These are phyloP conservation scores for Eremophila alpestris DNA, from an alignment of 2,797 vertebrate species.

Conservation along the genomic window DNA sequence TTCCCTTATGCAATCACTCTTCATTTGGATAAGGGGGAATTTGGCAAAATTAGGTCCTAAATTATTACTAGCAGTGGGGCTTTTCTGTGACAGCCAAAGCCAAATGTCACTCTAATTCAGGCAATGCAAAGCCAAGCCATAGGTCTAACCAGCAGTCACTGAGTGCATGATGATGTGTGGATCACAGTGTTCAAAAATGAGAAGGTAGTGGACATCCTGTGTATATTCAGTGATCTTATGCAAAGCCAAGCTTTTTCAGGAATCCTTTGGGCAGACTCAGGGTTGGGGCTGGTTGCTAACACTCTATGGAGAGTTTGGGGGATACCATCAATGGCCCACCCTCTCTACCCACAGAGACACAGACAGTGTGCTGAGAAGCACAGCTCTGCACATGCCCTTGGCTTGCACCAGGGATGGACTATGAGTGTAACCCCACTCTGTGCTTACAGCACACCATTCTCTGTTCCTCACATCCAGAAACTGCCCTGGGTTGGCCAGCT, in stretches of 20 bases:
- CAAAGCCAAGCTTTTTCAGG: background rate
- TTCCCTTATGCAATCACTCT: background rate
- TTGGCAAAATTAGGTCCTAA: background rate
- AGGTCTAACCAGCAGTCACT: background rate
- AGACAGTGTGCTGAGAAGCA: background rate
- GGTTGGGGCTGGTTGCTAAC: background rate
- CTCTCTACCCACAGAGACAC: accelerated
- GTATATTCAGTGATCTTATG: background rate
- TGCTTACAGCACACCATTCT: background rate
- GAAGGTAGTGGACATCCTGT: background rate
- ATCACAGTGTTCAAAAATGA: background rate
- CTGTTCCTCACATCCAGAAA: background rate
- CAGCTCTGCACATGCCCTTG: accelerated
- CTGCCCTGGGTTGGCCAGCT: background rate
- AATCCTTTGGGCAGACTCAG: background rate
- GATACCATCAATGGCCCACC: background rate
- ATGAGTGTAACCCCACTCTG: background rate
- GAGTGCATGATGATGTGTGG: background rate
- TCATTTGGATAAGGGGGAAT: background rate
- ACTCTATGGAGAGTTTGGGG: background rate
- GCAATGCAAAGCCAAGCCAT: background rate
- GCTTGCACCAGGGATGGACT: background rate
- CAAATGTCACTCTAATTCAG: background rate
- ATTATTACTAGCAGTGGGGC: background rate
- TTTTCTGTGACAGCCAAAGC: background rate